Evolutionary conservation across 2,113 vertebrate species (phyloP).

Genomic region (Misgurnus anguillicaudatus): DNA sequence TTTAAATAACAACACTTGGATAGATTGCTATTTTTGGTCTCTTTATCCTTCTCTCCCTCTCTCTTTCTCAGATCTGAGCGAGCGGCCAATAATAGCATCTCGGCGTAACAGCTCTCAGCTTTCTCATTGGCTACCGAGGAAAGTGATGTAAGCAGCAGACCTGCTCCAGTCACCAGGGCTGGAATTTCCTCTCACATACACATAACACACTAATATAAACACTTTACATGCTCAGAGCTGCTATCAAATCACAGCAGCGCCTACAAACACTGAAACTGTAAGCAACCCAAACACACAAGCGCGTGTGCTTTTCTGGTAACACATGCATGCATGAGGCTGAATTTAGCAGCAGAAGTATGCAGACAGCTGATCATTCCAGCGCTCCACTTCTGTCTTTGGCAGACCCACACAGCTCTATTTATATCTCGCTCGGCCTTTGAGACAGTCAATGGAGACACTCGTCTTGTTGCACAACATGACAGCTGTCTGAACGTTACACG

Average conservation of each 20-base stretch:
- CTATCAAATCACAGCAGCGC: background rate
- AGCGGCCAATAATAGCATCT: slow-evolving; percentile 37
- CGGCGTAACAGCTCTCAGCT: slow-evolving; percentile 16
- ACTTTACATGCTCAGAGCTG: background rate
- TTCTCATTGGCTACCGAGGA: slow-evolving; percentile 36
- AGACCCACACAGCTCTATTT: slow-evolving; percentile 50
- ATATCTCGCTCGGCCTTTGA: slow-evolving; percentile 33
- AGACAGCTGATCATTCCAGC: slow-evolving; percentile 21
- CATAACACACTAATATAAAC: slow-evolving; percentile 9
- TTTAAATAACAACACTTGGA: background rate
- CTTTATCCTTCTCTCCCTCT: background rate
- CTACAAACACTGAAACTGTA: background rate
- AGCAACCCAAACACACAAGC: background rate
- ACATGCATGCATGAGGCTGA: background rate
- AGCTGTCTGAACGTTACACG: slow-evolving; percentile 36
- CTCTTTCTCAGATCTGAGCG: background rate
- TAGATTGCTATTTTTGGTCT: too few species aligned
- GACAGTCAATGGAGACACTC: slow-evolving; percentile 49
- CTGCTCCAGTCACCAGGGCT: slow-evolving; percentile 38
- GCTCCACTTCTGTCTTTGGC: slow-evolving; percentile 47
- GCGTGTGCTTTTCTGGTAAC: background rate
- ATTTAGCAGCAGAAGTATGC: background rate
- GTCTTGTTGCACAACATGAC: slow-evolving; percentile 49
- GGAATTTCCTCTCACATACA: slow-evolving; percentile 31
- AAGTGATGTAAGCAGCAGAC: slow-evolving; percentile 48